Evolutionary conservation across 2,888 invertebrate species (phyloP).

Genomic region (Acrocyrtus sp.): DNA sequence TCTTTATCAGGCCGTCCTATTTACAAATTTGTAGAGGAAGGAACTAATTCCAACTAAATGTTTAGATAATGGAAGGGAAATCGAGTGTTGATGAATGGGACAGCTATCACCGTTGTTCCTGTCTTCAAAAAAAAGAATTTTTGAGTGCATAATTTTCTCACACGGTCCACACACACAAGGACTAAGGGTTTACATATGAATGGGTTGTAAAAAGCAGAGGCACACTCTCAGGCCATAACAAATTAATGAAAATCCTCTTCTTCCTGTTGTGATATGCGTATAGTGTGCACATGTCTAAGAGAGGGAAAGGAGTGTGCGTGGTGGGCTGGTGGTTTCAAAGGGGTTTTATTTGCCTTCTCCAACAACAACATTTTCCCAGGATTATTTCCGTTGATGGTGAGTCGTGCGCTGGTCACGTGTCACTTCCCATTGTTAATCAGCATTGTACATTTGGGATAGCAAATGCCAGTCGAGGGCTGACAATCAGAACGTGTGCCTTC

Average conservation of each 20-base stretch:
- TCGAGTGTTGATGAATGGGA: not conserved
- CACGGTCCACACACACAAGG: too few relatives aligned
- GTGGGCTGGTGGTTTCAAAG: conserved; percentile 45
- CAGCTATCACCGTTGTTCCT: not conserved
- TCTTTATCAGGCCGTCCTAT: too few relatives aligned
- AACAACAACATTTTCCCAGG: not conserved
- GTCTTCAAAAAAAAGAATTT: too few relatives aligned
- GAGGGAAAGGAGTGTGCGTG: conserved; percentile 13
- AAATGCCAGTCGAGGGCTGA: too few relatives aligned
- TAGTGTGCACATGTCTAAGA: too few relatives aligned
- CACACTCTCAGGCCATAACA: not conserved
- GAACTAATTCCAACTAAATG: conserved; percentile 61
- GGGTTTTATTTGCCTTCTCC: conserved; percentile 27
- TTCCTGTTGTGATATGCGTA: too few relatives aligned
- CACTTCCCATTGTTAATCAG: conserved; percentile 34
- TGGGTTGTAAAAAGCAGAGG: not conserved
- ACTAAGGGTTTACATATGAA: too few relatives aligned
- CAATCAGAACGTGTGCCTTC: too few relatives aligned
- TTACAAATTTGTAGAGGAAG: conserved; percentile 43
- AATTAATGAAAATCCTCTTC: not conserved
- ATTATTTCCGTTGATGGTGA: conserved; percentile 30
- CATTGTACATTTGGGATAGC: too few relatives aligned
- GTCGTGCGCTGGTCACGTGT: conserved; percentile 57
- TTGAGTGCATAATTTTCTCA: too few relatives aligned
- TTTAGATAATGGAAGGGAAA: conserved; percentile 49